Percentiles rank a stretch among this genome's conserved stretches.
Conservation (phyloP, 92 coral and sea anemone species). For the Phenganax stokvisi region DNA sequence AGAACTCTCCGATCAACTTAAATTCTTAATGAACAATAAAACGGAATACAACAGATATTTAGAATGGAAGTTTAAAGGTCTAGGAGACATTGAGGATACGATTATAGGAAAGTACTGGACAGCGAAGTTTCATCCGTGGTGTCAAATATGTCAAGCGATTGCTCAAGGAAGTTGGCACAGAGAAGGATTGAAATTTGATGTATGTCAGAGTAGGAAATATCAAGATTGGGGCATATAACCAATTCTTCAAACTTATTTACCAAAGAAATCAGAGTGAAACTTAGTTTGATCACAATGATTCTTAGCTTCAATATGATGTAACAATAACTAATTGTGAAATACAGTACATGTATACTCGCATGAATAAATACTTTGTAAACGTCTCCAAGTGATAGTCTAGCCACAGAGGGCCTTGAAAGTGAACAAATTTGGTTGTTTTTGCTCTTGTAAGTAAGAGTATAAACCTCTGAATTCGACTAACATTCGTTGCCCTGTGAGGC, state of each 20-base stretch:
- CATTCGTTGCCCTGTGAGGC: no score
- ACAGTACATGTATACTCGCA: no score
- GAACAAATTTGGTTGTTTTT: no score
- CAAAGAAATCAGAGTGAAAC: no score
- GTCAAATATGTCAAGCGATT: slow-evolving; percentile 39
- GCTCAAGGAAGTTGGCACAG: slow-evolving; percentile 31
- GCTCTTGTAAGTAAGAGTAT: no score
- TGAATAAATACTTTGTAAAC: no score
- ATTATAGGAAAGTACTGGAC: slow-evolving; percentile 36
- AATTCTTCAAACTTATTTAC: not conserved
- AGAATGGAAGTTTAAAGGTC: slow-evolving; percentile 48
- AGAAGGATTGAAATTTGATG: slow-evolving; percentile 18
- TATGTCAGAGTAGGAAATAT: slow-evolving; percentile 28
- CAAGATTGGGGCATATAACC: slow-evolving; percentile 37
- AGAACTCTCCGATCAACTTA: slow-evolving; percentile 41
- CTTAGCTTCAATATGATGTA: no score
- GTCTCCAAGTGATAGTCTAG: no score
- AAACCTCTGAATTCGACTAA: no score
- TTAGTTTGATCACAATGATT: no score
- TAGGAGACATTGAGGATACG: slow-evolving; percentile 42
- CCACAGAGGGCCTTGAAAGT: no score
- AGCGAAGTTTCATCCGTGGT: slow-evolving; percentile 27
- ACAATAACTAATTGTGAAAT: no score
- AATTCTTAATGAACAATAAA: slow-evolving; percentile 45
- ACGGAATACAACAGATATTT: slow-evolving; percentile 40